Conservation (phyloP, 30 jellyfish, hydroid and myxozoan genomes). For the Rhopilema esculentum region DNA sequence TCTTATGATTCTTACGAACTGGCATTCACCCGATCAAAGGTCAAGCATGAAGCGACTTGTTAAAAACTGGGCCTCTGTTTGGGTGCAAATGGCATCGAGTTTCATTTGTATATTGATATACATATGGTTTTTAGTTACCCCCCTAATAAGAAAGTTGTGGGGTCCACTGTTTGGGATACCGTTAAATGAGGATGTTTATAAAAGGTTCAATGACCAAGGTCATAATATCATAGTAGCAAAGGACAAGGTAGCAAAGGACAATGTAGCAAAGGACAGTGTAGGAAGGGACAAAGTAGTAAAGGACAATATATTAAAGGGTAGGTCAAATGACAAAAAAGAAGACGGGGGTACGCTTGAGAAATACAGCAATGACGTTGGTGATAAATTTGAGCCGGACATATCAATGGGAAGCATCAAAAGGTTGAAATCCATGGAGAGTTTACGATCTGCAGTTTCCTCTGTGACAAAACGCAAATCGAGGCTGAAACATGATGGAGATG, state of each 20-base stretch:
- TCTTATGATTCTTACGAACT: conserved; percentile 89
- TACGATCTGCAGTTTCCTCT: conserved; percentile 36
- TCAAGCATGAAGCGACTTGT: conserved; percentile 84
- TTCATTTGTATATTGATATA: conserved; percentile 82
- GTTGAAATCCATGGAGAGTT: conserved; percentile 50
- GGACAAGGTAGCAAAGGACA: neutral
- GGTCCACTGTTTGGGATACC: conserved; percentile 92
- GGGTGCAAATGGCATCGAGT: conserved; percentile 99
- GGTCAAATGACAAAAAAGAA: neutral
- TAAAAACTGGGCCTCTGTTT: conserved; percentile 98
- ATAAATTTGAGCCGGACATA: neutral
- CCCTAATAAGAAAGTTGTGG: conserved; percentile 84
- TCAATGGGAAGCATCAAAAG: conserved; percentile 6
- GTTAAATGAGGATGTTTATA: conserved; percentile 20
- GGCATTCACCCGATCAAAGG: conserved; percentile 99
- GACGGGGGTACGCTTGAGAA: neutral
- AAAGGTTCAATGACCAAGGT: conserved; percentile 13
- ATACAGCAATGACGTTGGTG: neutral
- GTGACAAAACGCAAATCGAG: conserved; percentile 33
- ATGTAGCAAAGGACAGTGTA: neutral
- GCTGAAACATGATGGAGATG: conserved; percentile 1
- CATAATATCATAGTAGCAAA: conserved; percentile 40
- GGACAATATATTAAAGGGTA: neutral
- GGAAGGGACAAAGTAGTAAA: conserved; percentile 4
- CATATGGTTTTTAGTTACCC: conserved; percentile 95